A percentile compares a stretch with the other conserved stretches of the same genome.
Evolutionary conservation across 2,113 vertebrate genomes (phyloP).

Genomic region (Megaceryle torquata): DNA sequence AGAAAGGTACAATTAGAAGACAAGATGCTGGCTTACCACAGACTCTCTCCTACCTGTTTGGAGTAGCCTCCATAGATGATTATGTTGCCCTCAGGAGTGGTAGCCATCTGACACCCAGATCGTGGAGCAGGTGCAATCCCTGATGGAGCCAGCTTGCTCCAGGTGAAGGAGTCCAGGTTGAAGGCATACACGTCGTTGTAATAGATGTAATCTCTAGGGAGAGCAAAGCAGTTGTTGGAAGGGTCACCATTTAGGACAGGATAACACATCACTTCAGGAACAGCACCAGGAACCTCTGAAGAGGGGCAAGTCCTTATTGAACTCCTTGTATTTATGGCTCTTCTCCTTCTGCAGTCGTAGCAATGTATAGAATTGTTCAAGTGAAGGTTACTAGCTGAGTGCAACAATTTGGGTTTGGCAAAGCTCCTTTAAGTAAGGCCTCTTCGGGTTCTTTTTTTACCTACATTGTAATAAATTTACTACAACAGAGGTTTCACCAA

Average conservation of each 20-base stretch:
- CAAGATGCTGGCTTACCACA: not conserved
- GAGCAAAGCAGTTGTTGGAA: not conserved
- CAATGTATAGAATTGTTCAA: not conserved
- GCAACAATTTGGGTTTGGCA: not conserved
- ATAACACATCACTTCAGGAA: not conserved
- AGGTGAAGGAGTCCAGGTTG: slow-evolving; percentile 87
- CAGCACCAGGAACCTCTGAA: not conserved
- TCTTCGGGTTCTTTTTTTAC: not conserved
- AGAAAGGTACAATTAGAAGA: not conserved
- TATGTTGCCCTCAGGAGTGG: slow-evolving; percentile 80
- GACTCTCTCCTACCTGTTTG: slow-evolving; percentile 80
- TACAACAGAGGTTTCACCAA: not conserved
- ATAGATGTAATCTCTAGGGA: slow-evolving; percentile 90
- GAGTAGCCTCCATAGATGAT: slow-evolving; percentile 94
- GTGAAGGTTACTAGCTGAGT: not conserved
- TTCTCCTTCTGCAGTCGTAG: not conserved
- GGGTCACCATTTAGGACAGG: not conserved
- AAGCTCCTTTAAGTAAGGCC: not conserved
- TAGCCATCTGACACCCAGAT: slow-evolving; percentile 87
- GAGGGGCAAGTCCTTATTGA: not conserved
- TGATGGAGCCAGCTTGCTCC: slow-evolving; percentile 81
- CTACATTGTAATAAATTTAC: not conserved
- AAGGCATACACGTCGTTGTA: slow-evolving; percentile 91
- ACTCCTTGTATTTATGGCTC: not conserved
- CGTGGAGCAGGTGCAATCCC: slow-evolving; percentile 82